Base-by-base conservation (phyloP, 53 echinoderm and acorn worm species). In the Mesocentrotus franciscanus region DNA sequence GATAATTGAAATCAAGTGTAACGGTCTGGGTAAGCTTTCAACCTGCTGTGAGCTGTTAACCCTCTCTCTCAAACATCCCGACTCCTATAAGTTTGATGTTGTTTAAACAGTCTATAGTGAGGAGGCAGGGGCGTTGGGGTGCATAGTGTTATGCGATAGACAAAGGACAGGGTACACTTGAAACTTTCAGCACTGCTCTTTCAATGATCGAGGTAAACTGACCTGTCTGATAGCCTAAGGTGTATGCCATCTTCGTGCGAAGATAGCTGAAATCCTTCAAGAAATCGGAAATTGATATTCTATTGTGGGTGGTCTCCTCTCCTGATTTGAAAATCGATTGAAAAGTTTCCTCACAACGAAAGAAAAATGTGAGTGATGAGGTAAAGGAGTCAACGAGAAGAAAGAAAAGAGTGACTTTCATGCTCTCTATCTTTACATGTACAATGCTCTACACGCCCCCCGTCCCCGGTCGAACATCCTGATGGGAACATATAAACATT, bases 1-100 rank as follows among this genome's bases (percentile, higher is more conserved):
- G 81, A 81, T 81, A 81, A 81, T 42, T 81, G 42, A 81, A 81
- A 81, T 81, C 81, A 81, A 81, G 81, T 81, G 81, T 81, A 42
- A 81, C 33, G 81, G 42, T 4, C 29, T 17, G 81, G 81, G 42
- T 81, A 36, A 81, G 42, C 81, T 81, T 81, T 81, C 81, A 81
- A 42, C 33, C 33, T 42, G 81, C 81, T 18, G 36, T 20, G 22
- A 4, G 12, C 39, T 2, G 15, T 39, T 81, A 81, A 81, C 81
- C 81, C 81, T 42, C 17, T 12, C 15, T 13, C 42, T 81, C 81
- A 8, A 24, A 33, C 76, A 30, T 27, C 27, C 14, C 10, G 30
- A 76, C 33, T 32, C 68, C 26, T 24, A 22, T 68, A 22, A 0
- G 20, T 18, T 32, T 14, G 29, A 33, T 2, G 12, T 30, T 76